These are phyloP conservation scores for Cladopsammia gracilis DNA, from an alignment of 64 coral and sea anemone genomes.

Conservation along the genomic window DNA sequence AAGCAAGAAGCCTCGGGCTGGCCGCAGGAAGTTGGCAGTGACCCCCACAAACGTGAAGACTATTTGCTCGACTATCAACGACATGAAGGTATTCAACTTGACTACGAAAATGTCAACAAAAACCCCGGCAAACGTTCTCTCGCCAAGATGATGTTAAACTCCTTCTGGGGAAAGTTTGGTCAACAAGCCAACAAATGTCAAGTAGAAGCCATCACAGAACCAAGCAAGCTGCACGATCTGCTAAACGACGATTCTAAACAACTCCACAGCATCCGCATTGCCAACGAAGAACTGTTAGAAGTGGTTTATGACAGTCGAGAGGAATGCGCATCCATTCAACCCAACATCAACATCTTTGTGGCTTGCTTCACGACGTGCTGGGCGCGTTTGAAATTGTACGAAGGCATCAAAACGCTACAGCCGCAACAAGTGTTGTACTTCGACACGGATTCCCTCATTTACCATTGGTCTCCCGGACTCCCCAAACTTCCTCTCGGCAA, in stretches of 20 bases:
- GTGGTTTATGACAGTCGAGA: neutral
- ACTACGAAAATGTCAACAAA: neutral
- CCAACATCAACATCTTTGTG: too few species aligned
- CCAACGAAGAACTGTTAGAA: neutral
- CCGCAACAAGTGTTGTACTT: too few species aligned
- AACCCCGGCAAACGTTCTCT: neutral
- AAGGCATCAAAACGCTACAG: too few species aligned
- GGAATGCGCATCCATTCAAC: too few species aligned
- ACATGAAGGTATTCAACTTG: neutral
- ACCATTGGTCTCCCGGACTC: too few species aligned
- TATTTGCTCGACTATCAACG: neutral
- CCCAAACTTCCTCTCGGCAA: too few species aligned
- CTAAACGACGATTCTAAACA: neutral
- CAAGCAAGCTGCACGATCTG: neutral
- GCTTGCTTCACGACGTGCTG: too few species aligned
- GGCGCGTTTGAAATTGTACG: too few species aligned
- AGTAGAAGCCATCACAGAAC: neutral
- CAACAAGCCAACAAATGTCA: neutral
- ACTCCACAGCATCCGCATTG: neutral
- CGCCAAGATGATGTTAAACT: constrained; percentile 8
- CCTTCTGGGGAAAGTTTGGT: constrained; percentile 29
- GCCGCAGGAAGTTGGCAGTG: neutral
- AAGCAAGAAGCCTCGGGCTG: constrained; percentile 30
- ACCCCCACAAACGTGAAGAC: neutral
- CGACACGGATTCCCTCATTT: too few species aligned